phyloP scores from a whole-genome alignment of 2,888 invertebrate genomes.

The Rosalia funebris region DNA sequence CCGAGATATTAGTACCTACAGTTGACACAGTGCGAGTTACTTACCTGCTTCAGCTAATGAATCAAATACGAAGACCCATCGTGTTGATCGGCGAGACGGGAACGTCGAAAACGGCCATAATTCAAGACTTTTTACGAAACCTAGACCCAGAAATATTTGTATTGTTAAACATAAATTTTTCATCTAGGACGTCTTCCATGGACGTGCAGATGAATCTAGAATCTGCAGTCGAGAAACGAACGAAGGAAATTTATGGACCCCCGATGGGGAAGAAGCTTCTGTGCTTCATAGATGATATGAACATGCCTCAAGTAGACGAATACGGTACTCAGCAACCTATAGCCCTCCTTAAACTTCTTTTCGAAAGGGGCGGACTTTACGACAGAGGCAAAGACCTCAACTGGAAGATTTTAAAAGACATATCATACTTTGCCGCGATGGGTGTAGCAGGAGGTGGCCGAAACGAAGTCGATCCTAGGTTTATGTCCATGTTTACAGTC shows the following conservation, averaged over 20 bases:
- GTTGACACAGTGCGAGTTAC: slow-evolving; percentile 85
- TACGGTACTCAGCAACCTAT: slow-evolving; percentile 96
- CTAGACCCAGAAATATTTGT: slow-evolving; percentile 78
- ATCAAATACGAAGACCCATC: slow-evolving; percentile 79
- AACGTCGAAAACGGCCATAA: slow-evolving; percentile 91
- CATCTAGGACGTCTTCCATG: slow-evolving; percentile 89
- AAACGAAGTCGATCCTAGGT: slow-evolving; percentile 90
- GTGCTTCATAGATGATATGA: slow-evolving; percentile 93
- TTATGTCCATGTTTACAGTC: slow-evolving; percentile 89
- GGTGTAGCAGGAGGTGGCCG: slow-evolving; percentile 89
- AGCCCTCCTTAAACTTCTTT: slow-evolving; percentile 88
- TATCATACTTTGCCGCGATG: slow-evolving; percentile 85
- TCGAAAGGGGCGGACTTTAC: slow-evolving; percentile 89
- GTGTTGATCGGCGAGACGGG: slow-evolving; percentile 91
- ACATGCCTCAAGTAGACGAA: slow-evolving; percentile 89
- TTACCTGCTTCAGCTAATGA: slow-evolving; percentile 82
- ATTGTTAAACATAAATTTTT: slow-evolving; percentile 87
- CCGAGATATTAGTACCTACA: slow-evolving; percentile 89
- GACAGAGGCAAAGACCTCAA: slow-evolving; percentile 88
- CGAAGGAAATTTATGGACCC: slow-evolving; percentile 90
- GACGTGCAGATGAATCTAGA: slow-evolving; percentile 90
- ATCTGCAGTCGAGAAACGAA: slow-evolving; percentile 88
- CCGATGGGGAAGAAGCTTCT: slow-evolving; percentile 89
- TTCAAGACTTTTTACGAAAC: slow-evolving; percentile 80
- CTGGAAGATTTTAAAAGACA: slow-evolving; percentile 89